Evolutionary conservation across 2,888 invertebrate genomes (phyloP).

Genomic region (Agonopterix alstromeriana): DNA sequence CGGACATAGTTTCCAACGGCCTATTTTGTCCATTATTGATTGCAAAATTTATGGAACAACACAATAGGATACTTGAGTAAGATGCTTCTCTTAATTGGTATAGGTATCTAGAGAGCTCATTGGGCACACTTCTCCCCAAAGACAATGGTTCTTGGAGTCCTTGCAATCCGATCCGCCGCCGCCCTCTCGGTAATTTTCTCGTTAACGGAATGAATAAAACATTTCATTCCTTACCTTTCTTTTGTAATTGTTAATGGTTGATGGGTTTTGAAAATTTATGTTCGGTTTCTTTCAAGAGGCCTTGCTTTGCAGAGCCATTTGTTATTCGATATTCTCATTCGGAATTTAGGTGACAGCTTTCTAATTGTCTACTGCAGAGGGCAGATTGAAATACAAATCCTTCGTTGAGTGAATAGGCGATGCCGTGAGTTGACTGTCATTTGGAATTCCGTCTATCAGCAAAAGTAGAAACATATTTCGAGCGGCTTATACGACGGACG

Average conservation of each 20-base stretch:
- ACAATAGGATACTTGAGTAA: conserved; percentile 37
- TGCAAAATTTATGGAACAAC: conserved; percentile 24
- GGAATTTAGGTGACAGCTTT: conserved; percentile 28
- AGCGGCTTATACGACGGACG: conserved; percentile 13
- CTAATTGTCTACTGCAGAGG: conserved; percentile 19
- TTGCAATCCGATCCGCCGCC: conserved; percentile 62
- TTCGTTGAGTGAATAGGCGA: neutral
- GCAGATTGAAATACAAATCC: conserved; percentile 13
- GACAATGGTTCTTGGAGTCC: conserved; percentile 66
- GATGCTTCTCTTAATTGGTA: conserved; percentile 61
- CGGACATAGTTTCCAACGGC: neutral
- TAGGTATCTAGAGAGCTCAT: conserved; percentile 60
- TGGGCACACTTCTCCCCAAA: conserved; percentile 64
- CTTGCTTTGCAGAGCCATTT: conserved; percentile 44
- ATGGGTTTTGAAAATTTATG: conserved; percentile 70
- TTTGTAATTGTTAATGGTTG: conserved; percentile 75
- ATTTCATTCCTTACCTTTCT: conserved; percentile 74
- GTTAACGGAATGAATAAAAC: conserved; percentile 76
- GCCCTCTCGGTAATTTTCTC: conserved; percentile 73
- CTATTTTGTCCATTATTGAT: conserved; percentile 15
- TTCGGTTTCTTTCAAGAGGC: conserved; percentile 47
- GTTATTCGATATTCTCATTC: conserved; percentile 40
- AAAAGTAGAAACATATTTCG: conserved; percentile 16
- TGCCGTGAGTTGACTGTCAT: neutral
- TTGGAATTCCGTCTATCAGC: conserved; percentile 13